Percentiles rank a stretch among this genome's conserved stretches.
phyloP scores from a whole-genome alignment of 2,888 invertebrate species.

The Hofmannophila pseudospretella region DNA sequence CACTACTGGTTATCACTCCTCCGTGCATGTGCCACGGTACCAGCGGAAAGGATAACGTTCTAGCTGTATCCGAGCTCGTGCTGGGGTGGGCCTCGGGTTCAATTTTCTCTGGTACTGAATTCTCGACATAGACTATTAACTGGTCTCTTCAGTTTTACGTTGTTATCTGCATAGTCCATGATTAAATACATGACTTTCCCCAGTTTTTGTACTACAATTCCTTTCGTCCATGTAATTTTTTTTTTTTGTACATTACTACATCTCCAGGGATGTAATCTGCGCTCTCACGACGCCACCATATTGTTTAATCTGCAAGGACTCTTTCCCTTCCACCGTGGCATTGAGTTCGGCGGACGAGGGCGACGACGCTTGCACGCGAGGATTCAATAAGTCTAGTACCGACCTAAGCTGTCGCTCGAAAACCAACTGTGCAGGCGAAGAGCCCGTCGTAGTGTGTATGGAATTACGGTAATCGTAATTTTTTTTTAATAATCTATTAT shows the following conservation, averaged over 20 bases:
- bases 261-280: not conserved
- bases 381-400: conserved; percentile 6
- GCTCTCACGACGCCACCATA: conserved; percentile 2
- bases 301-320: conserved; percentile 7
- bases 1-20: too few relatives aligned
- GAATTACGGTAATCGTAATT: conserved; percentile 10
- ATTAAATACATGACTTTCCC: conserved; percentile 1
- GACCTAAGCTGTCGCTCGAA: conserved; percentile 6
- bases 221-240: not conserved
- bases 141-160: not conserved
- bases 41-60: too few relatives aligned
- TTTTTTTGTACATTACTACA: not conserved
- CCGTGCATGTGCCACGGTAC: too few relatives aligned
- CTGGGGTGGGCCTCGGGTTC: too few relatives aligned
- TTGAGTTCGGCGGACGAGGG: not conserved
- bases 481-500: conserved; percentile 3
- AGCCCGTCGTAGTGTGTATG: conserved; percentile 5
- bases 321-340: not conserved
- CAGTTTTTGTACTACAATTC: conserved; percentile 1
- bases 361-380: not conserved
- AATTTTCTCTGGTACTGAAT: too few relatives aligned
- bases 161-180: not conserved
- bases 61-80: too few relatives aligned
- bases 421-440: conserved; percentile 10
- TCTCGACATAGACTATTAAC: too few relatives aligned